phyloP scores from a whole-genome alignment of 2,113 vertebrate genomes.

The Urocolius indicus region DNA sequence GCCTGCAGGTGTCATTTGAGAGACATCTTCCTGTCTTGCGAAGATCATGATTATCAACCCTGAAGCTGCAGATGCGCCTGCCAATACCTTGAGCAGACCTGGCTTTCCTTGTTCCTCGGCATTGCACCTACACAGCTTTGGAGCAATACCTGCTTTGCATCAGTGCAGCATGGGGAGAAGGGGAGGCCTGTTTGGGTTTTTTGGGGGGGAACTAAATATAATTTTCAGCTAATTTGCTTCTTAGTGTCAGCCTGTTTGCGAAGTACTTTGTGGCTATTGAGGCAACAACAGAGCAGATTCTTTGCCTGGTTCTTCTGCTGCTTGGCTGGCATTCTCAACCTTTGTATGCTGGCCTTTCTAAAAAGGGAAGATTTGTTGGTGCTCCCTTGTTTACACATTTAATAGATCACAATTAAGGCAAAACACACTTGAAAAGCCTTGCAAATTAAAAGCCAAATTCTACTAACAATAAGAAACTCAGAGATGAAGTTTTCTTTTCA shows the following conservation, averaged over 20 bases:
- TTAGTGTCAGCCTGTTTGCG: neutral
- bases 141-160: neutral
- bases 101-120: neutral
- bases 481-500: neutral
- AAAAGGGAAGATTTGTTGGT: neutral
- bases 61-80: fast-evolving
- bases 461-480: neutral
- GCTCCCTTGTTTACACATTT: slow-evolving; percentile 8
- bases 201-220: neutral
- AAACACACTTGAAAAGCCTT: neutral
- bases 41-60: neutral
- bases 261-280: neutral
- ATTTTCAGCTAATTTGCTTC: neutral
- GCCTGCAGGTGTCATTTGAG: neutral
- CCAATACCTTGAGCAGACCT: neutral
- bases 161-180: neutral
- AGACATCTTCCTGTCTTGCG: neutral
- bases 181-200: neutral
- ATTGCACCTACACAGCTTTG: neutral
- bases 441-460: neutral
- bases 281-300: neutral
- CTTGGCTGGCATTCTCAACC: neutral
- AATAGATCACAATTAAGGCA: neutral
- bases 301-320: fast-evolving
- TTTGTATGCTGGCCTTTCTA: neutral